Conservation (phyloP, 1,140 invertebrate genomes). For the Drosophila tani region DNA sequence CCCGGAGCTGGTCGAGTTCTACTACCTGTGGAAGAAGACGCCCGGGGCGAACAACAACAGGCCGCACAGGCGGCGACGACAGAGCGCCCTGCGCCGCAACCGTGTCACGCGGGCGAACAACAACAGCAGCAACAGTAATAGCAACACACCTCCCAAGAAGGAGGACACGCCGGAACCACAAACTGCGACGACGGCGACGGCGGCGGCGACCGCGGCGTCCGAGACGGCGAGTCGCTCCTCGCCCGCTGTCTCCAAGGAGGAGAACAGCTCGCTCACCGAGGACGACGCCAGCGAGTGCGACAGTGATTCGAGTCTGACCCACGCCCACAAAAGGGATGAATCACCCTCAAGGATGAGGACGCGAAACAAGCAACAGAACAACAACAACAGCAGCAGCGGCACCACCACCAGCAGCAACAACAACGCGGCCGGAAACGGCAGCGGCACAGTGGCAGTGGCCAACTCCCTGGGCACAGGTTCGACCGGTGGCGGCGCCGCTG, state of each 20-base stretch:
- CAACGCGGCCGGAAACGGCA: constrained; percentile 54
- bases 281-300: constrained; percentile 97
- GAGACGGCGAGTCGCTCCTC: constrained; percentile 86
- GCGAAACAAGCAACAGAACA: constrained; percentile 89
- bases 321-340: constrained; percentile 88
- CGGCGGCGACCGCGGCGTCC: constrained; percentile 79
- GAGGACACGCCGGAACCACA: constrained; percentile 85
- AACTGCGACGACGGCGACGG: constrained; percentile 83
- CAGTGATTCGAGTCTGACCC: constrained; percentile 93
- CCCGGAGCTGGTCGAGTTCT: constrained; percentile 98
- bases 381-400: constrained; percentile 48
- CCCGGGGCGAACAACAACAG: constrained; percentile 98
- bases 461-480: constrained; percentile 42
- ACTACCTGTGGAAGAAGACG: constrained; percentile 99
- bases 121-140: constrained; percentile 3
- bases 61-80: constrained; percentile 94
- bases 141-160: constrained; percentile 85
- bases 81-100: constrained; percentile 95
- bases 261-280: constrained; percentile 96
- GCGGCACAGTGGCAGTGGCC: constrained; percentile 40
- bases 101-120: constrained; percentile 90
- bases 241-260: constrained; percentile 87
- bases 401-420: constrained; percentile 38
- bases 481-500: constrained; percentile 44
- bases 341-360: constrained; percentile 95